Evolutionary conservation across 1,140 invertebrate genomes (phyloP), one percentile per base, ranked within the genome.

Genomic region (Diachasmimorpha longicaudata): DNA sequence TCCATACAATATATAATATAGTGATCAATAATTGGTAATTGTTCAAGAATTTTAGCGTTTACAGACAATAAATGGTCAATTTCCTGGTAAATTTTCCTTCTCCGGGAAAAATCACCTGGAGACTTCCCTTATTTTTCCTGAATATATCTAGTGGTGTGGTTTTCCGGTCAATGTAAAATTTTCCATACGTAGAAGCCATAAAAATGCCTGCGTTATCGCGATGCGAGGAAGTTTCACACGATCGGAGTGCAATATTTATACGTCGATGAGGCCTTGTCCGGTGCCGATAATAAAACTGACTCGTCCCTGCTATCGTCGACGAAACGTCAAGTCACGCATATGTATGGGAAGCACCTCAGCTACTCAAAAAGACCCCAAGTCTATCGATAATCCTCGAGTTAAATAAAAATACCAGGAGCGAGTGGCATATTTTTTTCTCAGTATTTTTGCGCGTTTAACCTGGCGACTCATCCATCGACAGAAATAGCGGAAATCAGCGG

Each of bases 211-310:
- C 36, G 66, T 68, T 68, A 68, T 68, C 66, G 36, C 23, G 23
- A 66, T 10, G 21, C 5, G 58, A 31, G 2, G 2, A 6, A 23
- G 25, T 31, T 66, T 31, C 13, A 6, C 21, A 68, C 36, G 36
- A 39, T 68, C 36, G 9, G 36, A 68, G 39, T 19, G n/a, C n/a
- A 39, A 19, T 68, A 68, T 68, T 68, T 68, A 68, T 68, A 16
- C 48, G 66, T 68, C 3, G 66, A 68, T 68, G 66, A 68, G 66
- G 8, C 66, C 66, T 68, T 68, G 66, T 52, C 66, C 31, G n/a
- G 14, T 37, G n/a, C 11, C 36, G 36, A 68, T 68, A 39, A 68
- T 68, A 68, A n/a, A n/a, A 68, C 36, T 1, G 16, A 36, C n/a
- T 13, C 4, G 8, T 4, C 11, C 16, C 13, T 36, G 36, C 36